Evolutionary conservation across 2,888 invertebrate genomes (phyloP).

Genomic region (Diarsia mendica): DNA sequence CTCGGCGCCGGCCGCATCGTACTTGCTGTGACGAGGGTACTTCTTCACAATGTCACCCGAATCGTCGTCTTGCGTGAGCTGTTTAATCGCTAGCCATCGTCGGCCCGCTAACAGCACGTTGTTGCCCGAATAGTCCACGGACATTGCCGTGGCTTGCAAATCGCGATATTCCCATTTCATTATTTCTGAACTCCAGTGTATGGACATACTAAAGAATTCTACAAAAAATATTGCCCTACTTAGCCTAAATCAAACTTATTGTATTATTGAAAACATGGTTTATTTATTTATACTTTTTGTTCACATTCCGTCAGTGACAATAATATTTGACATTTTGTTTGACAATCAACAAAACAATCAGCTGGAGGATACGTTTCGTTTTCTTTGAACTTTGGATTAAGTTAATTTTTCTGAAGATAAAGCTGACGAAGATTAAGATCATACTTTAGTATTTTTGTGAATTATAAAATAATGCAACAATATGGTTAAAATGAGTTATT

Average conservation of each 20-base stretch:
- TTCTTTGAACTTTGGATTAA: fast-evolving
- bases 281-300: slow-evolving; percentile 32
- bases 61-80: slow-evolving; percentile 93
- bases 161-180: slow-evolving; percentile 94
- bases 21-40: slow-evolving; percentile 96
- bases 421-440: neutral
- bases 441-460: neutral
- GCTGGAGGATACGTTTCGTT: slow-evolving; percentile 38
- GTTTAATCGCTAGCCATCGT: slow-evolving; percentile 94
- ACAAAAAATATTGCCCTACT: neutral
- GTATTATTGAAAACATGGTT: slow-evolving; percentile 31
- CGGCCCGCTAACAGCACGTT: slow-evolving; percentile 96
- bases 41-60: slow-evolving; percentile 93
- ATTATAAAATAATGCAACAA: neutral
- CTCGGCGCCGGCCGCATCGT: slow-evolving; percentile 97
- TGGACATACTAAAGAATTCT: slow-evolving; percentile 76
- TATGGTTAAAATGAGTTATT: neutral
- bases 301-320: slow-evolving; percentile 13
- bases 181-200: slow-evolving; percentile 88
- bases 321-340: slow-evolving; percentile 22
- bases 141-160: slow-evolving; percentile 97
- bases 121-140: slow-evolving; percentile 96
- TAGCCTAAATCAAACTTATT: slow-evolving; percentile 15
- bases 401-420: neutral
- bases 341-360: slow-evolving; percentile 27